Base-by-base conservation (phyloP, 2,797 vertebrate genomes). In the Pangasius sanitwongsei region DNA sequence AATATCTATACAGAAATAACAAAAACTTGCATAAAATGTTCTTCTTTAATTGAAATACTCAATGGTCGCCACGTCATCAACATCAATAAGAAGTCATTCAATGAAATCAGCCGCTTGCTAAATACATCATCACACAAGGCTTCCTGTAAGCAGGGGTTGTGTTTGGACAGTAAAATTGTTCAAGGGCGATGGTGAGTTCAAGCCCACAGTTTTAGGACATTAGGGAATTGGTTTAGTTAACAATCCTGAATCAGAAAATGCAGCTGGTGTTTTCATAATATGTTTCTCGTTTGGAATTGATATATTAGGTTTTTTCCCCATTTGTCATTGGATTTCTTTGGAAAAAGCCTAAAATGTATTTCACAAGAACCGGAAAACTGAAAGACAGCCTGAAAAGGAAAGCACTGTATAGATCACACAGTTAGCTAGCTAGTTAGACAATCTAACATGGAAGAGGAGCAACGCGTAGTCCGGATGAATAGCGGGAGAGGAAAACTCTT, bases 101-200 rank as follows among this genome's bases (percentile, higher is more conserved):
- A 0, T 57, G 23, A 80, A 80, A 20, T 37, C 55, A 25, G 23
- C 53, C 31, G 37, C 53, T 11, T 37, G 53, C 53, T 23, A 81
- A 59, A 57, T 23, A 12, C 78, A 3, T 57, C 31, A 13, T 70
- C 75, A 41, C 55, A 41, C 11, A 6, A 37, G 55, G 55, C 55
- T 59, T 81, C 18, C 53, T 81, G 53, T 48, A 8, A 53, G 75
- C 75, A 41, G 18, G 41, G 80, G 18, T 61, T 61, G 20, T 61
- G 34, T 25, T 34, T 82, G 31, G 57, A 61, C 7, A 59, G 31
- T 59, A 23, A 59, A 34, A 23, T 12, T 37, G 78, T 81, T 81
- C 16, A 37, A 57, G n/a, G 78, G 80, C 61, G 80, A 82, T 28
- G 20, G 0, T 61, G 55, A 82, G 80, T 61, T 82, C 80, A 82